Base-by-base conservation (phyloP, 2,888 invertebrate genomes). In the Spilosoma lubricipeda region DNA sequence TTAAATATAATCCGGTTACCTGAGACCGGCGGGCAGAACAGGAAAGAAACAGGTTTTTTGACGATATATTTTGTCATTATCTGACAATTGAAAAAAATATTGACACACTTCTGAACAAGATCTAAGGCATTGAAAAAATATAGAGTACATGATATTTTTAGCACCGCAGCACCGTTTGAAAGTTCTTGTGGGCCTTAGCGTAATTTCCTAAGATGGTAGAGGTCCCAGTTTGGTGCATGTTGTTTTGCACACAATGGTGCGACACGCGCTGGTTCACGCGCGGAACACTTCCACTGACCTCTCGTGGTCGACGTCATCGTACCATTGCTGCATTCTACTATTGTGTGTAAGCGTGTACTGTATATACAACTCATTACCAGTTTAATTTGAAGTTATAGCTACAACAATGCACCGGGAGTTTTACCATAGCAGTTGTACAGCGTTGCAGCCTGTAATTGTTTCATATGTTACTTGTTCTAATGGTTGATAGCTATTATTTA, bases 161-260 rank as follows among this genome's bases (percentile, higher is more conserved):
- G 27, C 15, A 15, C 5, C 48, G 48, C 20, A 5, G 1, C 23
- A 13, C n/a, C n/a, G 11, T 56, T 56, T n/a, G 9, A 11, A 56
- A 2, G 15, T 63, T 18, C 11, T 30, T 7, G 63, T 4, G 27
- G 30, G 0, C 15, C 0, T 5, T 30, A 13, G 59, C 30, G 27
- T 63, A 30, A 63, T 63, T 30, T 63, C 18, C 63, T 4, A 30
- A 18, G 63, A 15, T 30, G 18, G 27, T 63, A n/a, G n/a, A 27
- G 30, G 30, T 63, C 18, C 63, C 7, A 63, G 27, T 59, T 13
- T 36, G 11, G 39, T n/a, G 8, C 52, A 56, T 27, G 66, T 33
- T 20, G 42, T 56, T 76, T 77, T 74, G 73, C 78, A 76, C 77
- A 78, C 82, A 82, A 80, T 81, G 73, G 70, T 71, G 80, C 72